These are phyloP conservation scores for Holocentrus rufus DNA, from an alignment of 2,797 vertebrate species.

Conservation along the genomic window DNA sequence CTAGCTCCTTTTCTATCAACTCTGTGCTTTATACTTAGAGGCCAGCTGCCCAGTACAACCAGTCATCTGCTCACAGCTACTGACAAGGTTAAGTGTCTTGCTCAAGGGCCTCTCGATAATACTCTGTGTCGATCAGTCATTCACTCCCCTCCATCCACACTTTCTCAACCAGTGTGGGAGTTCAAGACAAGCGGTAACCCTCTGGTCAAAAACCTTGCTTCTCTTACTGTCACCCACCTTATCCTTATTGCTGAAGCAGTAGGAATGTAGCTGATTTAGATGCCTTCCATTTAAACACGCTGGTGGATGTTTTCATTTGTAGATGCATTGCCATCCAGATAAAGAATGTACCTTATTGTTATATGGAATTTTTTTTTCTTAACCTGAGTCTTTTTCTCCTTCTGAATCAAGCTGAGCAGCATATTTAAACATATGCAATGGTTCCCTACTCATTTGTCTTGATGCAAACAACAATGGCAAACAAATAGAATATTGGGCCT, in stretches of 20 bases:
- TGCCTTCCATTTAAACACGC: neutral
- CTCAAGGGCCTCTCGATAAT: too few relatives aligned
- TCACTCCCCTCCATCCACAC: too few relatives aligned
- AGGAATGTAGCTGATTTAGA: neutral
- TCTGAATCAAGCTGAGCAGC: neutral
- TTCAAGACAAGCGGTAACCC: too few relatives aligned
- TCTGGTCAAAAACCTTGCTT: neutral
- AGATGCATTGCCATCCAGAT: neutral
- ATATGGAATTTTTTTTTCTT: neutral
- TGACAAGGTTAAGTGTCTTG: too few relatives aligned
- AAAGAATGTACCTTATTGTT: neutral
- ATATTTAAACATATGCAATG: neutral
- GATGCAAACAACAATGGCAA: neutral
- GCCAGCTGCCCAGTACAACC: too few relatives aligned
- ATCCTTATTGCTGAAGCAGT: too few relatives aligned
- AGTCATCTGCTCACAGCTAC: too few relatives aligned
- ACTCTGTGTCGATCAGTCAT: too few relatives aligned
- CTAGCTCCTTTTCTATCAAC: too few relatives aligned
- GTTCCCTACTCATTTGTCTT: neutral
- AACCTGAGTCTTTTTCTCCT: neutral
- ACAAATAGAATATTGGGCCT: neutral
- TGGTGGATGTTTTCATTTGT: neutral
- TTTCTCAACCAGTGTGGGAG: neutral
- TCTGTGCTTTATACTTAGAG: too few relatives aligned
- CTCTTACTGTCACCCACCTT: neutral